Percentiles rank a stretch among this genome's conserved stretches.
Conservation (phyloP, 2,888 invertebrate genomes). For the Ornithoptera priamus region DNA sequence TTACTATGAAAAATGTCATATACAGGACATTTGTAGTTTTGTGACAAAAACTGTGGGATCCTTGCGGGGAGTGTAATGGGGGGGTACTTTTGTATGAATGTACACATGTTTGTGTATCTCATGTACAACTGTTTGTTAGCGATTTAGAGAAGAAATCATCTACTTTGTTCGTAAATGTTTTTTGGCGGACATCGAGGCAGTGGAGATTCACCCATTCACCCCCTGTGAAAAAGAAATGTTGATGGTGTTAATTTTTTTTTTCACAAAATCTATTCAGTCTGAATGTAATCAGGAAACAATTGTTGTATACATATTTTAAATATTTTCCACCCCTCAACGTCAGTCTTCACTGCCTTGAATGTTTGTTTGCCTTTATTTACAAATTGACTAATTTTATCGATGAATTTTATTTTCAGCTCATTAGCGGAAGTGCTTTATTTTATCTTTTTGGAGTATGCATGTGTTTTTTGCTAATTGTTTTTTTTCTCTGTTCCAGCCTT, state of each 20-base stretch:
- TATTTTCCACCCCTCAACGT: neutral
- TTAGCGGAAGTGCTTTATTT: constrained; percentile 12
- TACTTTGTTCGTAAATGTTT: constrained; percentile 18
- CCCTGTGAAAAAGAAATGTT: too few relatives aligned
- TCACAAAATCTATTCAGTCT: neutral
- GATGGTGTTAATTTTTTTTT: neutral
- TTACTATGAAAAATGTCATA: too few relatives aligned
- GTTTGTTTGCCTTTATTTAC: constrained; percentile 22
- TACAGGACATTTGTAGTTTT: neutral
- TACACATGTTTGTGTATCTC: constrained; percentile 70
- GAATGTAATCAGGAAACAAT: too few relatives aligned
- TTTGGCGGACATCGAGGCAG: constrained; percentile 5
- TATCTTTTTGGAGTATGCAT: constrained; percentile 19
- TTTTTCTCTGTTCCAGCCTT: constrained; percentile 24
- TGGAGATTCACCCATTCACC: neutral
- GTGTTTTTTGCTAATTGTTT: constrained; percentile 18
- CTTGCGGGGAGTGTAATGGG: constrained; percentile 4
- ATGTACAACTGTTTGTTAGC: constrained; percentile 39
- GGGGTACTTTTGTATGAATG: constrained; percentile 48
- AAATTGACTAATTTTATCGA: constrained; percentile 27
- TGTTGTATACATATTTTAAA: too few relatives aligned
- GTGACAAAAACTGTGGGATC: neutral
- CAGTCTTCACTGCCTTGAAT: constrained; percentile 7
- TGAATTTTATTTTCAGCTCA: constrained; percentile 23
- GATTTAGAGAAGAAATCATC: constrained; percentile 33